These are phyloP conservation scores for Malacosoma neustria DNA, from an alignment of 2,888 invertebrate genomes.

Conservation along the genomic window DNA sequence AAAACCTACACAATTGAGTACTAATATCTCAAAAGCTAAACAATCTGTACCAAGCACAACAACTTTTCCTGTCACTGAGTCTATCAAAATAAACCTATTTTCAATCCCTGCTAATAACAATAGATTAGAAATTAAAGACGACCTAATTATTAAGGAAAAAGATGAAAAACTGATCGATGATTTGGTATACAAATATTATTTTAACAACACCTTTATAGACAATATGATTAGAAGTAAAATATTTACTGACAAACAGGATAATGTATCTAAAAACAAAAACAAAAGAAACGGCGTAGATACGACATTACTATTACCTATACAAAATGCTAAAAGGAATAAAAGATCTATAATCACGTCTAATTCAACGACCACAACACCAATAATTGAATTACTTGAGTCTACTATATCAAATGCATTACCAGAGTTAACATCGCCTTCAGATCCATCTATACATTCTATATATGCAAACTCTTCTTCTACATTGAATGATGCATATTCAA, in stretches of 20 bases:
- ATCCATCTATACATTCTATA: too few relatives aligned
- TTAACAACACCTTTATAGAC: constrained; percentile 62
- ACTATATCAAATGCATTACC: too few relatives aligned
- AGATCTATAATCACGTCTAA: background rate
- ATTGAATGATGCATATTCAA: background rate
- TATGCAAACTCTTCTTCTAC: background rate
- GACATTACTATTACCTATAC: constrained; percentile 38
- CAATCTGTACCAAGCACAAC: constrained; percentile 16
- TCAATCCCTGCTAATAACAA: constrained; percentile 31
- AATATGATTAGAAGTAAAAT: constrained; percentile 49
- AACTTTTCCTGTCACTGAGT: constrained; percentile 26
- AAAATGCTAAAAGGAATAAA: constrained; percentile 12
- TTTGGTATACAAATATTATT: constrained; percentile 61
- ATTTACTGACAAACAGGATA: constrained; percentile 26
- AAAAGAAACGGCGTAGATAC: constrained; percentile 35
- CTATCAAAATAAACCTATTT: constrained; percentile 54
- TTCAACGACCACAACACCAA: background rate
- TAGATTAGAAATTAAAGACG: constrained; percentile 42
- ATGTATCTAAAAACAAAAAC: constrained; percentile 22
- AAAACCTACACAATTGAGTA: constrained; percentile 11
- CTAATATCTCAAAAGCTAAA: constrained; percentile 2
- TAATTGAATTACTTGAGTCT: too few relatives aligned
- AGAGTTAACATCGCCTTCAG: too few relatives aligned
- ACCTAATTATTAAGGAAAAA: constrained; percentile 50
- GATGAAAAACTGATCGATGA: constrained; percentile 53